Percentiles rank a stretch among this genome's conserved stretches.
phyloP scores from a whole-genome alignment of 2,888 invertebrate species.

The Terebella lapidaria region DNA sequence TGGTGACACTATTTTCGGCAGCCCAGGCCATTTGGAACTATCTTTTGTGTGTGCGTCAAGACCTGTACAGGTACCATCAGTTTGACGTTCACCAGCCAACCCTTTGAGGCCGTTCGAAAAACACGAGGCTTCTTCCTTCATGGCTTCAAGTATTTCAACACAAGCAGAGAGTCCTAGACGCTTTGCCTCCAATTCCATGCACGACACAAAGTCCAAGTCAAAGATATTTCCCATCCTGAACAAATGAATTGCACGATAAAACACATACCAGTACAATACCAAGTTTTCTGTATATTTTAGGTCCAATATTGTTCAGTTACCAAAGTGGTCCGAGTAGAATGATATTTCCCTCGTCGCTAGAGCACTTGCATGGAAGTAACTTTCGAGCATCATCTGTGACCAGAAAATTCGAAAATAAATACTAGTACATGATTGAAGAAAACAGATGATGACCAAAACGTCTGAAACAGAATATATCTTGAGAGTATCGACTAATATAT shows the following conservation, averaged over 20 bases:
- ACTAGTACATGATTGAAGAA: not conserved
- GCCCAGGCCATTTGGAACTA: not conserved
- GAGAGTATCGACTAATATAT: too few relatives aligned
- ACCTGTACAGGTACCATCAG: not conserved
- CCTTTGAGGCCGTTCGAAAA: not conserved
- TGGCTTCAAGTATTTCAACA: not conserved
- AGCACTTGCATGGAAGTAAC: constrained; percentile 40
- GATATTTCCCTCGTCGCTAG: constrained; percentile 40
- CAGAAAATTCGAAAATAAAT: not conserved
- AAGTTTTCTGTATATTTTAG: too few relatives aligned
- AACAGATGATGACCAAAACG: not conserved
- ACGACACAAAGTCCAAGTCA: constrained; percentile 13
- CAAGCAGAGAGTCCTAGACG: constrained; percentile 5
- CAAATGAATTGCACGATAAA: too few relatives aligned
- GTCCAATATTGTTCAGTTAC: too few relatives aligned
- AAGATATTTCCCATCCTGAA: constrained; percentile 21
- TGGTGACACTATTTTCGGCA: not conserved
- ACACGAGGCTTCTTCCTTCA: not conserved
- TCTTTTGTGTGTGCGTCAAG: not conserved
- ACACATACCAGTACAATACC: constrained; percentile 3
- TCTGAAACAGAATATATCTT: not conserved
- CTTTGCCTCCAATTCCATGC: constrained; percentile 9
- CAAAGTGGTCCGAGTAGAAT: constrained; percentile 45
- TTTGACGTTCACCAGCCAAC: not conserved
- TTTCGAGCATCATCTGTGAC: constrained; percentile 37